Evolutionary conservation across 2,888 invertebrate genomes (phyloP).

Genomic region (Apamea monoglypha): DNA sequence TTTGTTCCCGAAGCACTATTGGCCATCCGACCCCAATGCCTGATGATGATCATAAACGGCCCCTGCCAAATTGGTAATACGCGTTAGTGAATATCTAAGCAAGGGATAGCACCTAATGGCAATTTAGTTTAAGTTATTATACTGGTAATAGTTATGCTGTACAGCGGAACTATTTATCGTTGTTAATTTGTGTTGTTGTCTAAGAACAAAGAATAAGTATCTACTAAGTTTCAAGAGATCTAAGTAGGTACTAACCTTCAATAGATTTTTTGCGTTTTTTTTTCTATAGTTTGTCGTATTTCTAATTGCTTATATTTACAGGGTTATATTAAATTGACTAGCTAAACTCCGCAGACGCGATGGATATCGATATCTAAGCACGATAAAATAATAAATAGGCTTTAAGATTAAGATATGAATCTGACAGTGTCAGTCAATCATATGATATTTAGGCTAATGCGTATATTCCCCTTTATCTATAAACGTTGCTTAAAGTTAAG

Average conservation of each 20-base stretch:
- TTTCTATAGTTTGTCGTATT: not conserved
- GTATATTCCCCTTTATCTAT: too few relatives aligned
- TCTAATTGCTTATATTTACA: not conserved
- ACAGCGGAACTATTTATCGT: constrained; percentile 24
- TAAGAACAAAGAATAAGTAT: constrained; percentile 24
- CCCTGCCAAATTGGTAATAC: constrained; percentile 60
- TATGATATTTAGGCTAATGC: not conserved
- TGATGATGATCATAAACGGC: constrained; percentile 61
- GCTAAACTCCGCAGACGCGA: not conserved
- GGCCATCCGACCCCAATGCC: constrained; percentile 49
- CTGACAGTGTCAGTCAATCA: not conserved
- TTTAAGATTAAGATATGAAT: not conserved
- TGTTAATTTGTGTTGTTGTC: constrained; percentile 28
- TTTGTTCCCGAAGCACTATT: constrained; percentile 64
- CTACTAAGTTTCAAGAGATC: not conserved
- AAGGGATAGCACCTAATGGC: constrained; percentile 62
- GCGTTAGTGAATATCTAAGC: constrained; percentile 67
- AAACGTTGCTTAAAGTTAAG: too few relatives aligned
- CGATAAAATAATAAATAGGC: not conserved
- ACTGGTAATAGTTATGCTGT: constrained; percentile 56
- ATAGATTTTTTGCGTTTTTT: not conserved
- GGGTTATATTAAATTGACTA: not conserved
- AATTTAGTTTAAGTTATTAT: constrained; percentile 63
- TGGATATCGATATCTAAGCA: not conserved
- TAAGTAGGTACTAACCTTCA: not conserved